Evolutionary conservation across 2,888 invertebrate species (phyloP).

Genomic region (Trissoscelio sp.): DNA sequence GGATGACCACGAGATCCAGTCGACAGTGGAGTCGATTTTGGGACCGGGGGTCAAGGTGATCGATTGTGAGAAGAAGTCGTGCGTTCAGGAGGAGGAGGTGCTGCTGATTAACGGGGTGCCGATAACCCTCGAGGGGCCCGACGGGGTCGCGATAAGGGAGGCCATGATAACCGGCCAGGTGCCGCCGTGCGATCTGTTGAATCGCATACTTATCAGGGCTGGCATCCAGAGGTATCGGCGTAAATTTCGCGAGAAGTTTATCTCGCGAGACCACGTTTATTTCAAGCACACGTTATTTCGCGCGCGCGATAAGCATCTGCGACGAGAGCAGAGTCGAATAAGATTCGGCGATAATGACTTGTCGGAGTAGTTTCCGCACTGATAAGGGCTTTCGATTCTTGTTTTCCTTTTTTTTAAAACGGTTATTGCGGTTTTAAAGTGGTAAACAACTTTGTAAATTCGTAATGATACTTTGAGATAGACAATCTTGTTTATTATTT

Average conservation of each 20-base stretch:
- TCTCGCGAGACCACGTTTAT: constrained; percentile 43
- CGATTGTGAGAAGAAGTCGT: constrained; percentile 90
- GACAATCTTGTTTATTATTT: too few relatives aligned
- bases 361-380: constrained; percentile 7
- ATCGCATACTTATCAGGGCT: constrained; percentile 88
- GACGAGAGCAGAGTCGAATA: not conserved
- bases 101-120: constrained; percentile 89
- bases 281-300: constrained; percentile 43
- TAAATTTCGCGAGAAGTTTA: constrained; percentile 26
- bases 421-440: not conserved
- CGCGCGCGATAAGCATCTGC: constrained; percentile 33
- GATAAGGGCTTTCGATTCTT: constrained; percentile 2
- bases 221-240: constrained; percentile 85
- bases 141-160: constrained; percentile 88
- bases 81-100: constrained; percentile 89
- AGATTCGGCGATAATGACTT: constrained; percentile 28
- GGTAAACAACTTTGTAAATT: not conserved
- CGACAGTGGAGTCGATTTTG: constrained; percentile 89
- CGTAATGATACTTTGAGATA: too few relatives aligned
- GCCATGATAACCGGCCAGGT: constrained; percentile 88
- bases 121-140: constrained; percentile 87
- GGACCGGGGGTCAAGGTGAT: constrained; percentile 89
- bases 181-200: constrained; percentile 89
- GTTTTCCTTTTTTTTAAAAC: constrained; percentile 1
- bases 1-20: constrained; percentile 90